Conservation (phyloP, 2,113 vertebrate species). For the Narcine bancroftii region DNA sequence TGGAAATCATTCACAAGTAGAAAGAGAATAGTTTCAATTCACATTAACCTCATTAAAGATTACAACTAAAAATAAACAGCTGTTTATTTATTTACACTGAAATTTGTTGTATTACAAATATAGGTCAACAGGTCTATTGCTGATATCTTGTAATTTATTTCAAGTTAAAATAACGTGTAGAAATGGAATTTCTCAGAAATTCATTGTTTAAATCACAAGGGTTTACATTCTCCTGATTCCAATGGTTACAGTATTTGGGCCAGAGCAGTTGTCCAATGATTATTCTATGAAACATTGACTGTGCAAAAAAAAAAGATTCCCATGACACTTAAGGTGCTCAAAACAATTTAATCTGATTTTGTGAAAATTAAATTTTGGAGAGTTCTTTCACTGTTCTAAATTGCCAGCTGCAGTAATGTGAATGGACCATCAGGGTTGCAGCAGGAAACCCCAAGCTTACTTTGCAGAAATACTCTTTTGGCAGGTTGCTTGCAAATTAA, state of each 20-base stretch:
- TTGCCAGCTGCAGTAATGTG: not conserved
- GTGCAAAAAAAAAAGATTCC: not conserved
- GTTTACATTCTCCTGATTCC: not conserved
- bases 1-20: not conserved
- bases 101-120: not conserved
- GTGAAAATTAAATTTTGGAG: constrained; percentile 1
- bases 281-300: not conserved
- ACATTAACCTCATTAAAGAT: constrained; percentile 14
- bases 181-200: not conserved
- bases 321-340: not conserved
- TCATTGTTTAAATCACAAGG: not conserved
- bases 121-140: not conserved
- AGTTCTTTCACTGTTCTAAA: constrained; percentile 2
- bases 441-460: constrained; percentile 31
- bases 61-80: not conserved
- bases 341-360: constrained; percentile 14
- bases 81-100: not conserved
- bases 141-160: not conserved
- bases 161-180: not conserved
- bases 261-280: not conserved
- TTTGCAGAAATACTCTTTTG: constrained; percentile 22
- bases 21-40: not conserved
- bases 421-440: not conserved
- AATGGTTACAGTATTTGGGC: not conserved
- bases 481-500: constrained; percentile 9